A percentile compares a stretch with the other conserved stretches of the same genome.
Conservation (phyloP, 2,113 vertebrate species). For the Oryzias curvinotus region DNA sequence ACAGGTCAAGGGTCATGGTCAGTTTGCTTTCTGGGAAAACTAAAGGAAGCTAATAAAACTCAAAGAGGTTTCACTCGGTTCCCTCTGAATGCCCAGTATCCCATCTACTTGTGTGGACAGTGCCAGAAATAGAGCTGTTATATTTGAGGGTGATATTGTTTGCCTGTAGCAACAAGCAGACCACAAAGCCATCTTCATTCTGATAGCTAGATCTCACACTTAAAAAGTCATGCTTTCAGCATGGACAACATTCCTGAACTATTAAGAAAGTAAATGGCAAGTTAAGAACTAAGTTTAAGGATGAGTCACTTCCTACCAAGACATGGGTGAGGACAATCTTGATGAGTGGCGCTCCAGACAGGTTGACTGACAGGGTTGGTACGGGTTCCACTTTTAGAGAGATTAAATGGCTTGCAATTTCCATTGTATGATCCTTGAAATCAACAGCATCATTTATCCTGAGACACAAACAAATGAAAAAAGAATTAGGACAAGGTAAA, state of each 20-base stretch:
- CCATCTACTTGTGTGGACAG: conserved; percentile 36
- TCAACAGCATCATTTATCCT: conserved; percentile 84
- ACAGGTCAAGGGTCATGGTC: conserved; percentile 63
- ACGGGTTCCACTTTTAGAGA: conserved; percentile 89
- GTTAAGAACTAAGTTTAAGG: not conserved
- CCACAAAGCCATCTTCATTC: conserved; percentile 14
- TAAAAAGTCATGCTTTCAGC: not conserved
- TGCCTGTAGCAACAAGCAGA: conserved; percentile 10
- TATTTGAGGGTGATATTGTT: conserved; percentile 26
- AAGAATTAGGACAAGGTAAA: conserved; percentile 1
- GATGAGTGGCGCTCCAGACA: conserved; percentile 85
- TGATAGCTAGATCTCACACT: conserved; percentile 53
- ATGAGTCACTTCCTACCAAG: conserved; percentile 79
- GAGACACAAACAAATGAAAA: conserved; percentile 1
- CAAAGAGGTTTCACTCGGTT: conserved; percentile 54
- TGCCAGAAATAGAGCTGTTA: conserved; percentile 44
- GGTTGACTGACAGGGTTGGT: conserved; percentile 81
- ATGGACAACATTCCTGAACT: conserved; percentile 28
- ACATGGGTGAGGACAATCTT: conserved; percentile 85
- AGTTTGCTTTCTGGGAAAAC: conserved; percentile 66
- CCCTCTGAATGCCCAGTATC: conserved; percentile 43
- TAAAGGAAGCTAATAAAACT: conserved; percentile 55
- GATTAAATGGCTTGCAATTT: conserved; percentile 85
- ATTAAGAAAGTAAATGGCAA: conserved; percentile 1
- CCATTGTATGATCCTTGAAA: conserved; percentile 80